Conservation (phyloP, 2,888 invertebrate species). For the Ennomos erosarius region DNA sequence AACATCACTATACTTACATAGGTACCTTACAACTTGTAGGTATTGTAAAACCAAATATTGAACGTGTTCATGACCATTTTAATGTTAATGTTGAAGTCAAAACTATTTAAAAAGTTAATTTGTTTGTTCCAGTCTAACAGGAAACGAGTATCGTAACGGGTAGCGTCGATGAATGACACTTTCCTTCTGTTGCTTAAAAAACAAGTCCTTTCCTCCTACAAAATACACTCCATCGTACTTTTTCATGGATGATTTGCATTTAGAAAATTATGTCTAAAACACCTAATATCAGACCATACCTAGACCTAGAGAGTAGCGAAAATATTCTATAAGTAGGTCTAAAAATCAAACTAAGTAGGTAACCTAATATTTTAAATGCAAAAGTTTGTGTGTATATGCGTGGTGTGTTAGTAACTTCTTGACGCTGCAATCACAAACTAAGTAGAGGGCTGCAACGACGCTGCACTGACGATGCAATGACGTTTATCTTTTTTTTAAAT, state of each 20-base stretch:
- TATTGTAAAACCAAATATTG: not conserved
- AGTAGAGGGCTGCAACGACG: too few species aligned
- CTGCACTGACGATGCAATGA: too few species aligned
- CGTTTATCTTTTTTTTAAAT: too few species aligned
- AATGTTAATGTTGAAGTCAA: slow-evolving; percentile 48
- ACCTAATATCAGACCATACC: not conserved
- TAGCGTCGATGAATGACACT: slow-evolving; percentile 76
- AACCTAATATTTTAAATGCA: not conserved
- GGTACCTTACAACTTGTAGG: not conserved
- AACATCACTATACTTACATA: too few species aligned
- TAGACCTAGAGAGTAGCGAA: too few species aligned
- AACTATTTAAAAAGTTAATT: slow-evolving; percentile 64
- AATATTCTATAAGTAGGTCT: too few species aligned
- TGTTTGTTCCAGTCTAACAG: slow-evolving; percentile 66
- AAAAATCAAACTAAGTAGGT: too few species aligned
- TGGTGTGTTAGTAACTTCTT: too few species aligned
- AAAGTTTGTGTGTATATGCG: too few species aligned
- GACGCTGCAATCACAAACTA: too few species aligned
- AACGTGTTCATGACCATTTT: slow-evolving; percentile 14
- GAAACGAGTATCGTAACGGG: slow-evolving; percentile 76
- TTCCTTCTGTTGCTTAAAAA: slow-evolving; percentile 79
- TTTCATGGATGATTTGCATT: slow-evolving; percentile 39
- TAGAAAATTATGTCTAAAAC: slow-evolving; percentile 17
- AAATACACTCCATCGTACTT: slow-evolving; percentile 39
- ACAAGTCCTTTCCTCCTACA: slow-evolving; percentile 54